phyloP scores from a whole-genome alignment of 2,888 invertebrate genomes.

The Eilema caniola region DNA sequence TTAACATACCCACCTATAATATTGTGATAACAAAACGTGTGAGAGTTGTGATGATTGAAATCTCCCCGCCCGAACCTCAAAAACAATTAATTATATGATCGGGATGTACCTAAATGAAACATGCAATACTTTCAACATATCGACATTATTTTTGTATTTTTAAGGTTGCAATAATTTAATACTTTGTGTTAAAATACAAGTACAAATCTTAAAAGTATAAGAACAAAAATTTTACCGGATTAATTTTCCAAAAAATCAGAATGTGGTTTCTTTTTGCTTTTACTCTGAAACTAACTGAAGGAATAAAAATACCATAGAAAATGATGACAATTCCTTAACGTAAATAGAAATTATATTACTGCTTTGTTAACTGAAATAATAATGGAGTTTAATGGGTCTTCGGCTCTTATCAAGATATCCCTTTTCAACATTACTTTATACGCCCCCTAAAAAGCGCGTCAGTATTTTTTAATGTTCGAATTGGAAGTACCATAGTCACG shows the following conservation, averaged over 20 bases:
- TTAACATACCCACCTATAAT: background rate
- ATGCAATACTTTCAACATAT: background rate
- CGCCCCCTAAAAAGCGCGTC: constrained; percentile 47
- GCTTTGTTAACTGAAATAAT: constrained; percentile 34
- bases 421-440: constrained; percentile 38
- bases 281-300: background rate
- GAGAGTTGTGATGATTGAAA: constrained; percentile 7
- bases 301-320: constrained; percentile 7
- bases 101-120: background rate
- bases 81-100: constrained; percentile 1
- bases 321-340: constrained; percentile 17
- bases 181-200: background rate
- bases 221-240: too few relatives aligned
- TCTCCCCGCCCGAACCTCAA: background rate
- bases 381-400: constrained; percentile 33
- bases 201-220: background rate
- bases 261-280: background rate
- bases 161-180: background rate
- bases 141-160: background rate
- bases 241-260: background rate
- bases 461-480: constrained; percentile 67
- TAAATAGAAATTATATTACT: constrained; percentile 23
- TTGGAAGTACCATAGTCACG: constrained; percentile 74
- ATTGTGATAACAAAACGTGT: constrained; percentile 16
- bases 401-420: constrained; percentile 38